Conservation (phyloP, 2,113 vertebrate genomes). For the Chionodraco myersi region DNA sequence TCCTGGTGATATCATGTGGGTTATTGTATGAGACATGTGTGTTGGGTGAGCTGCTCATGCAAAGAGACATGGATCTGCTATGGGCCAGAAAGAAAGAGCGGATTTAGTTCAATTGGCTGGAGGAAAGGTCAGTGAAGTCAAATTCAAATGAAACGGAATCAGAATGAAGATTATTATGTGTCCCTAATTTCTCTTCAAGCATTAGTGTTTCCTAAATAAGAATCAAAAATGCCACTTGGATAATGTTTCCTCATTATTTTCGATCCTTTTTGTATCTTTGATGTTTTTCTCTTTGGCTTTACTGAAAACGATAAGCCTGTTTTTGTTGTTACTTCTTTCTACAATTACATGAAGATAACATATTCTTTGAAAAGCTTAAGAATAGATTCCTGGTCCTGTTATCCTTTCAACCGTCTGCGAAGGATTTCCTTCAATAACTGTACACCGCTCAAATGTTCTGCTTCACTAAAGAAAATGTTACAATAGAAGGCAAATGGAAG, state of each 20-base stretch:
- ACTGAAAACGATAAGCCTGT: background rate
- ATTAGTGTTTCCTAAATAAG: background rate
- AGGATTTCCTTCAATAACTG: too few relatives aligned
- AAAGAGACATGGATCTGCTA: constrained; percentile 37
- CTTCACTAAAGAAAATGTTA: too few relatives aligned
- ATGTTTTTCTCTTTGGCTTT: background rate
- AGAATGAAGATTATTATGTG: background rate
- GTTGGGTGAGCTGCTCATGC: constrained; percentile 26
- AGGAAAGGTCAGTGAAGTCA: constrained; percentile 40
- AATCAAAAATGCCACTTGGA: background rate
- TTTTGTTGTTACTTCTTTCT: background rate
- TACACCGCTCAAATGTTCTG: too few relatives aligned
- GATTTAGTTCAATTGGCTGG: constrained; percentile 26
- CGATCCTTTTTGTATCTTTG: background rate
- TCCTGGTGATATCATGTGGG: background rate
- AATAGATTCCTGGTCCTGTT: too few relatives aligned
- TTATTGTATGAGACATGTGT: constrained; percentile 42
- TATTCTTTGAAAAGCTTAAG: background rate
- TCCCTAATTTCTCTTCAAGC: background rate
- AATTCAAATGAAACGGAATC: constrained; percentile 20
- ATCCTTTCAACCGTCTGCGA: too few relatives aligned
- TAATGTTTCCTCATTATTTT: background rate
- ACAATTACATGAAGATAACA: background rate
- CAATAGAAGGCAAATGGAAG: too few relatives aligned
- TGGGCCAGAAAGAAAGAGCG: constrained; percentile 9